Conservation (phyloP, 2,113 vertebrate genomes). For the Morone saxatilis region DNA sequence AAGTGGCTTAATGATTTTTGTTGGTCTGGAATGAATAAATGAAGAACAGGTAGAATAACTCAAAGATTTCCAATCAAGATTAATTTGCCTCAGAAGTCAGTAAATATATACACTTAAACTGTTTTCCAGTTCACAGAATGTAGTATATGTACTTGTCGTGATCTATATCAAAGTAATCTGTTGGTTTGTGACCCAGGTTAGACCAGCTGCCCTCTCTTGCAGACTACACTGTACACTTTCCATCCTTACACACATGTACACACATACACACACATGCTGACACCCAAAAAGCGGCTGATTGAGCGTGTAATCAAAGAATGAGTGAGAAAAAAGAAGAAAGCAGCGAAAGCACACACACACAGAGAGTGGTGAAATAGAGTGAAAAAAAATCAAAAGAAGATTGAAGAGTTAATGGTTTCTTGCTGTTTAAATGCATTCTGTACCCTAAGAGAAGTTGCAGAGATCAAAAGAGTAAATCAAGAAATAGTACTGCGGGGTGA, state of each 20-base stretch:
- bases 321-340: background rate
- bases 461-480: slow-evolving; percentile 13
- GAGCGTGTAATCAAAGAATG: slow-evolving; percentile 35
- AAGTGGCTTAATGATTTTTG: too few relatives aligned
- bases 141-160: slow-evolving; percentile 3
- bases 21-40: too few relatives aligned
- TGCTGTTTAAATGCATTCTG: background rate
- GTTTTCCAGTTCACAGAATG: slow-evolving; percentile 6
- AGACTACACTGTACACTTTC: background rate
- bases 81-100: background rate
- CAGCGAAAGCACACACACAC: background rate
- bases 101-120: background rate
- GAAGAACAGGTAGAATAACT: background rate
- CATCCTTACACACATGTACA: background rate
- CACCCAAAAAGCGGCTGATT: slow-evolving; percentile 34
- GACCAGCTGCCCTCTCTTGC: background rate
- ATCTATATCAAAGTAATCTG: slow-evolving; percentile 40
- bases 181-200: slow-evolving; percentile 1
- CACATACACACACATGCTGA: background rate
- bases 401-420: slow-evolving; percentile 12
- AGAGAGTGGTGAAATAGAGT: background rate
- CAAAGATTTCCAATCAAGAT: background rate
- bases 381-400: slow-evolving; percentile 8
- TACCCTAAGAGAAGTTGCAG: background rate
- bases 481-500: background rate